Evolutionary conservation across 1,140 invertebrate genomes (phyloP).

Genomic region (Paralvinella palmiformis): DNA sequence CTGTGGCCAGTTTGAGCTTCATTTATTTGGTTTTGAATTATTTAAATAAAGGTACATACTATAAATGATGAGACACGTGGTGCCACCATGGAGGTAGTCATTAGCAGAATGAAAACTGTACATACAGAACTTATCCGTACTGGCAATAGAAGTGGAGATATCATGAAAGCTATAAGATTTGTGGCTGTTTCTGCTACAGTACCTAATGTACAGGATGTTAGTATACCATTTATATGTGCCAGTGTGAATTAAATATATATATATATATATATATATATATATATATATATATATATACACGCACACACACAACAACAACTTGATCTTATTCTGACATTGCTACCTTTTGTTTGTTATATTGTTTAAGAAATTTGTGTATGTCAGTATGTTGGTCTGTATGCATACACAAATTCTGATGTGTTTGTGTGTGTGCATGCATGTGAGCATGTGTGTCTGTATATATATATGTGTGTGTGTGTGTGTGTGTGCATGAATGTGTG

Average conservation of each 20-base stretch:
- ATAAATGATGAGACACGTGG: constrained; percentile 66
- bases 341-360: too few species aligned
- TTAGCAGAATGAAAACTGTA: constrained; percentile 68
- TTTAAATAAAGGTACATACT: too few species aligned
- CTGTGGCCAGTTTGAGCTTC: neutral
- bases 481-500: neutral
- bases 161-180: constrained; percentile 56
- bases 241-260: too few species aligned
- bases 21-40: too few species aligned
- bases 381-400: neutral
- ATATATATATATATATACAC: too few species aligned
- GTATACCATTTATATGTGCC: too few species aligned
- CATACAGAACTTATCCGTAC: constrained; percentile 27
- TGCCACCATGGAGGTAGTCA: constrained; percentile 70
- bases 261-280: too few species aligned
- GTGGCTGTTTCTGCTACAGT: constrained; percentile 73
- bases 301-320: too few species aligned
- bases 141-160: neutral
- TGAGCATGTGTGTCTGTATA: neutral
- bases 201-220: constrained; percentile 67
- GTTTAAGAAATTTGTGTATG: too few species aligned
- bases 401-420: neutral
- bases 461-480: neutral
- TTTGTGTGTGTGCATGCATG: constrained; percentile 1
- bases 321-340: too few species aligned